Conservation (phyloP, 2,888 invertebrate species). For the Ochropacha duplaris region DNA sequence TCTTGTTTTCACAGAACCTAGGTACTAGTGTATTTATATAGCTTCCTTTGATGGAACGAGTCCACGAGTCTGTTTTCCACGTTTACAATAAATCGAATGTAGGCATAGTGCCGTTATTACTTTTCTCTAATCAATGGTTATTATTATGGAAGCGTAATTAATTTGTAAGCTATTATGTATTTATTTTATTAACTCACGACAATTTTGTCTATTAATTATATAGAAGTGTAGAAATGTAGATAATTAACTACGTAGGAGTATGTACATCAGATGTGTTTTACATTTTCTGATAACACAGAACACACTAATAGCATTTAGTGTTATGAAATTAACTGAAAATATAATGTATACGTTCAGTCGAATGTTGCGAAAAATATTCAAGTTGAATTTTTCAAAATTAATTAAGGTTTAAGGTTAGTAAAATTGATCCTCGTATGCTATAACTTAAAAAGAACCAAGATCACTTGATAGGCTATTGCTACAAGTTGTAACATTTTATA, state of each 20-base stretch:
- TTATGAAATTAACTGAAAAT: constrained; percentile 19
- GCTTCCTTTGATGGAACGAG: constrained; percentile 17
- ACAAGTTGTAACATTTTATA: constrained; percentile 81
- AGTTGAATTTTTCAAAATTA: constrained; percentile 28
- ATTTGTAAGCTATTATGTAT: constrained; percentile 59
- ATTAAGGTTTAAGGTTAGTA: constrained; percentile 47
- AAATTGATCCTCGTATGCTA: constrained; percentile 56
- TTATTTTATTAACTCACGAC: constrained; percentile 46
- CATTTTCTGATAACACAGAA: not conserved
- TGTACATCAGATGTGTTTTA: not conserved
- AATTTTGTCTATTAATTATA: constrained; percentile 44
- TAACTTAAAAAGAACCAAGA: constrained; percentile 76
- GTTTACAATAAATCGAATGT: constrained; percentile 30
- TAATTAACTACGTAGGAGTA: constrained; percentile 63
- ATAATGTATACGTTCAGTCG: constrained; percentile 13
- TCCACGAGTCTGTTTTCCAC: constrained; percentile 14
- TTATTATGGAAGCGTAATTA: constrained; percentile 58
- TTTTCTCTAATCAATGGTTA: constrained; percentile 49
- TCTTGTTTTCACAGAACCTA: not conserved
- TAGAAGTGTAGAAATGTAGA: constrained; percentile 79
- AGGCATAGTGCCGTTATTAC: constrained; percentile 48
- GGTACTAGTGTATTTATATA: too few relatives aligned
- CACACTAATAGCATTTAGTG: not conserved
- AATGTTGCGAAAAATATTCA: not conserved
- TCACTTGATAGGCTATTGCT: constrained; percentile 73